These are phyloP conservation scores for Australoheros facetus DNA, from an alignment of 2,797 vertebrate genomes.

Conservation along the genomic window DNA sequence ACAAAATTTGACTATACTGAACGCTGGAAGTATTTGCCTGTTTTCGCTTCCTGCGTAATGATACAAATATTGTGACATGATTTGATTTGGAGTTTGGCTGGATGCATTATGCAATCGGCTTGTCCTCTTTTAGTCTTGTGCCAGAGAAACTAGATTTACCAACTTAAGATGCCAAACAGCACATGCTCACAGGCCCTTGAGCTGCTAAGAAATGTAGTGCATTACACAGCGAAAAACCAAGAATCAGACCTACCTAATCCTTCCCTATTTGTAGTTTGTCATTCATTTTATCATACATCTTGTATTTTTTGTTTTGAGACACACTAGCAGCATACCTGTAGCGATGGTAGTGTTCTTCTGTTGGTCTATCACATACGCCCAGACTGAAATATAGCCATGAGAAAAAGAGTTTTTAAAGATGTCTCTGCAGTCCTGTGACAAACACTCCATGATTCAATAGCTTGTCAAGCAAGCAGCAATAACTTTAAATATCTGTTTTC, in stretches of 20 bases:
- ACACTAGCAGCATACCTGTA: not conserved
- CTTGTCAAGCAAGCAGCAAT: not conserved
- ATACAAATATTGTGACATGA: constrained; percentile 49
- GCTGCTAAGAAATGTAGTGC: constrained; percentile 29
- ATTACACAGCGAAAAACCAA: constrained; percentile 10
- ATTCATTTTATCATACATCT: not conserved
- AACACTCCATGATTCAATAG: not conserved
- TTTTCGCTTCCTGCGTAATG: constrained; percentile 18
- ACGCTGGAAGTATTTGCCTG: constrained; percentile 11
- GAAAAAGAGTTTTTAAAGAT: no score
- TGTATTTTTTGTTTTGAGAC: not conserved
- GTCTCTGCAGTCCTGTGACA: not conserved
- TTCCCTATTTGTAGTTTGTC: not conserved
- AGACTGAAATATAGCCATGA: no score
- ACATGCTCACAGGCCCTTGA: not conserved
- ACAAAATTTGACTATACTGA: constrained; percentile 21
- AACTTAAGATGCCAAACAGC: constrained; percentile 29
- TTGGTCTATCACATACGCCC: not conserved
- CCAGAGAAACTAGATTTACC: constrained; percentile 44
- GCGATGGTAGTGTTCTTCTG: not conserved
- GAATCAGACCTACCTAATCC: not conserved
- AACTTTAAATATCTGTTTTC: not conserved
- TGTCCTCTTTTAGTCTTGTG: constrained; percentile 12
- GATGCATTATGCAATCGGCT: constrained; percentile 35
- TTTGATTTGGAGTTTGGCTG: constrained; percentile 34